Base-by-base conservation (phyloP, 2,797 vertebrate species). In the Clarias fuscus region DNA sequence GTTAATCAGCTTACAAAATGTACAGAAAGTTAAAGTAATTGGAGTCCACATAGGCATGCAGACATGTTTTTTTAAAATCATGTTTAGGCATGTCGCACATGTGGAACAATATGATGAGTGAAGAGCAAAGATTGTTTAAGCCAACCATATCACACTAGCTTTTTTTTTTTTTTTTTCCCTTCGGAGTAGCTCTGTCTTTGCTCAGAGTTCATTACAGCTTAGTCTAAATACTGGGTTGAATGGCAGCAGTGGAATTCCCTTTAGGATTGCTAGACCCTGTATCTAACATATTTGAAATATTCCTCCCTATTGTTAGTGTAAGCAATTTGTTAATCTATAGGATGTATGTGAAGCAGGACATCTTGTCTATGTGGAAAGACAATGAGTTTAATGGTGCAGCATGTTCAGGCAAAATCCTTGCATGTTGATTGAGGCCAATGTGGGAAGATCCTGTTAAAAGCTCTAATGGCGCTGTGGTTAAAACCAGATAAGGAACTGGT, bases 401-500 rank as follows among this genome's bases (percentile, higher is more conserved):
- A 53, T 70, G 87, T 85, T 85, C 22, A 84, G 83, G 72, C 73
- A 86, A 65, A 86, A 81, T 76, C 77, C 85, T 73, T 87, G 76
- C 5, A 67, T 76, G 84, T 83, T 89, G 79, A 84, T 80, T 65
- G 84, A 83, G 85, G 77, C 85, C 84, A 79, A n/a, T 80, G 70
- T 79, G 82, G 80, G 75, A 73, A 27, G 88, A 88, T 53, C 72
- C 53, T 22, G 80, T 61, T 56, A 71, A 73, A 76, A 62, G 27
- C 73, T 56, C 86, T 85, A 40, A 75, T 86, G 58, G 75, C 73
- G 65, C 18, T 56, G 72, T 64, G 67, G 85, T 79, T 40, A 33
- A 37, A 72, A 76, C 64, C 83, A 82, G 59, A 88, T 85, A 77
- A 82, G 79, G 67, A 90, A 89, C 90, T 78, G 84, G 89, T 91